These are phyloP conservation scores for Diaperis boleti DNA, from an alignment of 2,888 invertebrate genomes.

Conservation along the genomic window DNA sequence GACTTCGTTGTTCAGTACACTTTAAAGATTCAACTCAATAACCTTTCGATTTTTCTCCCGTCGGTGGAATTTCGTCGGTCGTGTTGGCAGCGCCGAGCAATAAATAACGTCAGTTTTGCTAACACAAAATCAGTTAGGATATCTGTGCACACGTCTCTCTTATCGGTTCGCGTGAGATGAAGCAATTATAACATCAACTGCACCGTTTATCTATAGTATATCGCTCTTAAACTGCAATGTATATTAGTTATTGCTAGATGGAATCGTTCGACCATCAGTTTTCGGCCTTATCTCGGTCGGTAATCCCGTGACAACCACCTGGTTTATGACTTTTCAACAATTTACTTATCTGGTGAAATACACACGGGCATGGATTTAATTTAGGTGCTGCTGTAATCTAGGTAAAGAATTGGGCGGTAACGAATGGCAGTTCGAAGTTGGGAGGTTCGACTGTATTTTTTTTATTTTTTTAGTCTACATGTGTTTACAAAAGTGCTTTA, in stretches of 20 bases:
- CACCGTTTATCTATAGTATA: slow-evolving; percentile 58
- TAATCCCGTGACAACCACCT: slow-evolving; percentile 39
- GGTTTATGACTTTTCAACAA: slow-evolving; percentile 52
- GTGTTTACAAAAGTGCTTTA: no score
- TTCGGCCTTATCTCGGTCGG: slow-evolving; percentile 51
- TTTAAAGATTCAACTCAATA: no score
- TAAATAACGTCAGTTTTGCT: slow-evolving; percentile 8
- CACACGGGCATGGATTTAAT: slow-evolving; percentile 26
- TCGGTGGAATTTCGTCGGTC: no score
- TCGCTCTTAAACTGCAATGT: slow-evolving; percentile 60
- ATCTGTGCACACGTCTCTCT: slow-evolving; percentile 37
- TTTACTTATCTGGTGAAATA: slow-evolving; percentile 48
- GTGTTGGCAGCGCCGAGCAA: background rate
- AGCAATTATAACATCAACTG: slow-evolving; percentile 61
- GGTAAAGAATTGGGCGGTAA: no score
- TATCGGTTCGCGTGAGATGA: slow-evolving; percentile 61
- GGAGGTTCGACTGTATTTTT: no score
- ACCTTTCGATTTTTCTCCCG: no score
- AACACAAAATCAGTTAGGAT: slow-evolving; percentile 23
- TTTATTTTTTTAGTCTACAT: no score
- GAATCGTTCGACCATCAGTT: slow-evolving; percentile 61
- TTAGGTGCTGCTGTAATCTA: no score
- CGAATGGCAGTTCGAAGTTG: no score
- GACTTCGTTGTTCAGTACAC: no score
- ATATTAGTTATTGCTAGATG: slow-evolving; percentile 62